Evolutionary conservation across 2,888 invertebrate species (phyloP).

Genomic region (Lordiphosa fenestrarum): DNA sequence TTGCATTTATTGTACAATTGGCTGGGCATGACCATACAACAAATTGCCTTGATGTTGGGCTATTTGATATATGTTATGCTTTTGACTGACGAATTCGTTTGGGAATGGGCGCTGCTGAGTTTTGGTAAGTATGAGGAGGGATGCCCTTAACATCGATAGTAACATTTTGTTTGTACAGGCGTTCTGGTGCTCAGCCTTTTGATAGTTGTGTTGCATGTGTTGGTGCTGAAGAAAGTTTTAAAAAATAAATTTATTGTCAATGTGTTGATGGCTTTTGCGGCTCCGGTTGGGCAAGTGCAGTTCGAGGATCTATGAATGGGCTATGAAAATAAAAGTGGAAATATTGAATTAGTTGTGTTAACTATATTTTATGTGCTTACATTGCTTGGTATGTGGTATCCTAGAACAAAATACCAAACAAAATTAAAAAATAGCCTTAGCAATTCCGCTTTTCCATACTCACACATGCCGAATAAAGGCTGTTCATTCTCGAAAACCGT

Average conservation of each 20-base stretch:
- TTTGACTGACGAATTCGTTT: not conserved
- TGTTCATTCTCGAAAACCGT: not conserved
- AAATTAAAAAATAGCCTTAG: no score
- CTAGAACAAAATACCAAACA: no score
- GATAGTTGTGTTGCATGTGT: not conserved
- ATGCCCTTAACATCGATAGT: not conserved
- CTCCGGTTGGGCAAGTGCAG: not conserved
- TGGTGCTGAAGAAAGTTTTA: not conserved
- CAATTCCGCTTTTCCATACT: no score
- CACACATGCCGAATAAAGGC: no score
- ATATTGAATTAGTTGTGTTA: no score
- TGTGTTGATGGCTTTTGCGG: not conserved
- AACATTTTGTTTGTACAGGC: not conserved
- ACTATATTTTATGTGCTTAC: no score
- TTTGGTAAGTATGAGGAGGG: not conserved
- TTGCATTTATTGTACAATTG: conserved; percentile 1
- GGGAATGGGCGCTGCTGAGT: not conserved
- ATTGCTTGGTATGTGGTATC: no score
- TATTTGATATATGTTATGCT: not conserved
- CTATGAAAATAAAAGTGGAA: no score
- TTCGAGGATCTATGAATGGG: no score
- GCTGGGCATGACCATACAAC: conserved; percentile 1
- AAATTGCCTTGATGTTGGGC: not conserved
- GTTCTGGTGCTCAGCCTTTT: not conserved
- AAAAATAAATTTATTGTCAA: conserved; percentile 1